Base-by-base conservation (phyloP, 2,888 invertebrate genomes). In the Drosophila incognita region DNA sequence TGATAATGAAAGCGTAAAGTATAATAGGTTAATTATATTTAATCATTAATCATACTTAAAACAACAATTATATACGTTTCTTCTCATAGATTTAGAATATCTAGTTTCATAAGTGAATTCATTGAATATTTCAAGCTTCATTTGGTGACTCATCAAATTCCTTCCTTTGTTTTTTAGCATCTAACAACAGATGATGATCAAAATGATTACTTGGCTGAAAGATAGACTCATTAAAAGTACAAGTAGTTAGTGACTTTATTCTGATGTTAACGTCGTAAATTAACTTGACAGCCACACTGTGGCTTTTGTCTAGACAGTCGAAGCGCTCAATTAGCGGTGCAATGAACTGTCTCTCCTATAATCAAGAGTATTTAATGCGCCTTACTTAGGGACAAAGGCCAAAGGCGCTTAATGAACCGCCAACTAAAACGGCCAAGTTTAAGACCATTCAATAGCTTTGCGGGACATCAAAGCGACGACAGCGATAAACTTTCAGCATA, bases 311-410 rank as follows among this genome's bases (percentile, higher is more conserved):
- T 79, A 80, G 80, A 80, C 81, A 46, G 36, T 40, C 68, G 59
- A 59, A 29, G 60, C 61, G 78, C 81, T 81, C 81, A 83, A 83
- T 84, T 85, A 80, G 72, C 70, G 67, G 83, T 77, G 73, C 87
- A 87, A 62, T 85, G 83, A 83, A 83, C 83, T 85, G 61, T 82
- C 72, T 33, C 63, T 15, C 7, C 74, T 66, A 59, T 80, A 81
- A 88, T 84, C 70, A 76, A 64, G 70, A 74, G 61, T 70, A 73
- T 83, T 79, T 81, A 76, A 69, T 54, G 72, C 59, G 56, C 52
- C 69, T 70, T 70, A 79, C 59, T 58, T 59, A 21, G 53, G 53
- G 63, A 61, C 69, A 73, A 74, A 75, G 49, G 78, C 69, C 46
- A 56, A 76, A 65, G 69, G 69, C 66, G 63, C 59, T 69, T 85